Evolutionary conservation across 2,113 vertebrate species (phyloP), one percentile per base, ranked within the genome.

Genomic region (Struthidea cinerea): DNA sequence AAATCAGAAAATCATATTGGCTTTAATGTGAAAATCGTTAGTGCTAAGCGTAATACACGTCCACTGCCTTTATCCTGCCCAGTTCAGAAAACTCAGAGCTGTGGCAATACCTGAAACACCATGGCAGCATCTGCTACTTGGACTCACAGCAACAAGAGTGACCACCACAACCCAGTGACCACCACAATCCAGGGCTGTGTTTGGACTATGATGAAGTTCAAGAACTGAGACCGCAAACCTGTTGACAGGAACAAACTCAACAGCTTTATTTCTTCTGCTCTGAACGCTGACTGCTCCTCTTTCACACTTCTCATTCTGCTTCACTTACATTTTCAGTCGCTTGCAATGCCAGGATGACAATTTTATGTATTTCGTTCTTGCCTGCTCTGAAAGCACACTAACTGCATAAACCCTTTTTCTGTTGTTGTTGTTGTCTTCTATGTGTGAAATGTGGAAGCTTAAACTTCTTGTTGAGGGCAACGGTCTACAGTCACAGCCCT

Each of bases 11-110:
- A 63, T 5, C 4, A 0, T 16, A 46, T 4, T 14, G 15, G 71
- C 22, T 27, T 86, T 39, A 64, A 74, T 3, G 32, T 44, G 60
- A 46, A 20, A n/a, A 33, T 11, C 46, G 22, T 59, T 32, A 80
- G 21, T 30, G 70, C 7, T 2, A 47, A 39, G 17, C 12, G 10
- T 11, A 65, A 83, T 7, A 44, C 30, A 33, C 0, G 0, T 5
- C 10, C 63, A 42, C 1, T 28, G n/a, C 32, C 35, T 70, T 84
- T 46, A 53, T 24, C 9, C 28, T 70, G 41, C 30, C 22, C 28
- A 26, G 0, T 7, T 39, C 26, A 57, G 57, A 22, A 33, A 89
- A 53, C 37, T 24, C 73, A 1, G 12, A 68, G 57, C 42, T 32
- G 17, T 27, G 64, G 44, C 44, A 87, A 64, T 49, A 55, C 16